Percentiles rank a stretch among this genome's conserved stretches.
phyloP scores from a whole-genome alignment of 30 jellyfish, hydroid and myxozoan genomes.

The Thelohanellus kitauei region DNA sequence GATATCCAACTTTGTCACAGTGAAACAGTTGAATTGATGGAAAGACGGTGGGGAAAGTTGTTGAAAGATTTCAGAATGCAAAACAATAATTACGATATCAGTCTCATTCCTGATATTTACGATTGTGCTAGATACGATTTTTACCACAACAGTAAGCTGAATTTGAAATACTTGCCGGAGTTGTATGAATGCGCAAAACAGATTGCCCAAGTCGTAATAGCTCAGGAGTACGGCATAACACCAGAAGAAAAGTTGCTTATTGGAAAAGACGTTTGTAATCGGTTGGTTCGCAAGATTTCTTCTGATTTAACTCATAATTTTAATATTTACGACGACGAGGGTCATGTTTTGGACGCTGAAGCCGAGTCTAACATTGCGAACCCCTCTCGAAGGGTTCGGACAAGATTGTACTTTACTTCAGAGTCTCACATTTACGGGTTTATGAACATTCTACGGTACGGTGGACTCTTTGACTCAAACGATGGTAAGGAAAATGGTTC shows the following conservation, averaged over 20 bases:
- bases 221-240: slow-evolving; percentile 74
- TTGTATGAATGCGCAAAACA: slow-evolving; percentile 19
- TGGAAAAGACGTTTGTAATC: slow-evolving; percentile 40
- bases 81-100: slow-evolving; percentile 43
- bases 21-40: slow-evolving; percentile 24
- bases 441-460: slow-evolving; percentile 40
- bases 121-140: slow-evolving; percentile 75
- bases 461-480: slow-evolving; percentile 33
- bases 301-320: slow-evolving; percentile 62
- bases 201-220: slow-evolving; percentile 52
- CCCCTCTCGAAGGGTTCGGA: slow-evolving; percentile 74
- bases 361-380: slow-evolving; percentile 19
- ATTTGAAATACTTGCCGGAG: slow-evolving; percentile 23
- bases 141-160: slow-evolving; percentile 35
- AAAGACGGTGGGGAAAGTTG: slow-evolving; percentile 58
- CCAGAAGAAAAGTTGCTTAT: slow-evolving; percentile 25
- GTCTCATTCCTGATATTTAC: slow-evolving; percentile 71
- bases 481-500: slow-evolving; percentile 39
- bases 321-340: slow-evolving; percentile 33
- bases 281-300: slow-evolving; percentile 23
- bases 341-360: slow-evolving; percentile 14
- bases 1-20: background rate
- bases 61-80: slow-evolving; percentile 32
- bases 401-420: slow-evolving; percentile 54
- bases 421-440: slow-evolving; percentile 69